Base-by-base conservation (phyloP, 2,113 vertebrate genomes). In the Zosterops borbonicus region DNA sequence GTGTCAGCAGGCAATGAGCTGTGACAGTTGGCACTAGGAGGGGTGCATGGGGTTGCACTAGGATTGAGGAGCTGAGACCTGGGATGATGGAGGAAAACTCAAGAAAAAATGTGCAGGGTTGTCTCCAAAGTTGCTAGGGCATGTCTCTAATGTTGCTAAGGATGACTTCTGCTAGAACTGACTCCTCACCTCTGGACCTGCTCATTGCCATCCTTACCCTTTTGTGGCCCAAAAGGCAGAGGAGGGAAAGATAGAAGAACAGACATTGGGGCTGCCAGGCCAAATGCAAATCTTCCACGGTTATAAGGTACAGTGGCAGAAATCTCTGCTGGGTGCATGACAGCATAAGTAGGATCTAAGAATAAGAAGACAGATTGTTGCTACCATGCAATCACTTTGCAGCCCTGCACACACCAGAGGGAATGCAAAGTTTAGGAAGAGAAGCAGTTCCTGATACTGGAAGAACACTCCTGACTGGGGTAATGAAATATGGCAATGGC, bases 11-110 rank as follows among this genome's bases (percentile, higher is more conserved):
- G 28, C 20, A 20, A 6, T 4, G 12, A 53, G 10, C 56, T 59
- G 44, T 31, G 29, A 73, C 8, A 71, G 19, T 20, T 47, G 44
- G 3, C 25, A 16, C 0, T 0, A 46, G 25, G 58, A 65, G 18
- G 12, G 8, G 6, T 49, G 37, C 18, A 11, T 12, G 35, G 37
- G 6, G 5, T 49, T 31, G 18, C 20, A 6, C 9, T 20, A 19
- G 6, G n/a, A 27, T 23, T 47, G 29, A 42, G 60, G 9, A 27
- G 8, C 33, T 65, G 67, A 91, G 70, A 67, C 21, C 18, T 62
- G 27, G 11, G 5, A 11, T n/a, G 25, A 8, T 2, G 2, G 11
- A 2, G 21, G 23, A 50, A 84, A 87, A 28, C 19, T 5, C 44
- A 27, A 15, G 29, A 55, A 33, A 55, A 56, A 56, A 4, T 12